A percentile compares a stretch with the other conserved stretches of the same genome.
Conservation (phyloP, 2,113 vertebrate genomes). For the Willisornis vidua region DNA sequence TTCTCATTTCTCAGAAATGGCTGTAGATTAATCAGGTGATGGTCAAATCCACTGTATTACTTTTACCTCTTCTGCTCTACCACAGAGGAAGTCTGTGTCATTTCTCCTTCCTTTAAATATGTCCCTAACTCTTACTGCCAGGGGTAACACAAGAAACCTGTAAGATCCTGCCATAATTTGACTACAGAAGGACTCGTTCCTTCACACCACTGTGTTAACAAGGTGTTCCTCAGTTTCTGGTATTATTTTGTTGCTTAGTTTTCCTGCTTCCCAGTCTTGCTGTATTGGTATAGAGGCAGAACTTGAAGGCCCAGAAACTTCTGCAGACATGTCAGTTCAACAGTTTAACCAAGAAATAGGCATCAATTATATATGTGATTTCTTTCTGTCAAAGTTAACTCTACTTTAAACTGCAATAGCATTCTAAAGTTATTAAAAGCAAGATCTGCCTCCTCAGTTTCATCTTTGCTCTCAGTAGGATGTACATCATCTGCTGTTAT, state of each 20-base stretch:
- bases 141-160: not conserved
- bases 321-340: not conserved
- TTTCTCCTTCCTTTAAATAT: not conserved
- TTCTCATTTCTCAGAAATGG: not conserved
- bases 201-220: not conserved
- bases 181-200: not conserved
- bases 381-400: not conserved
- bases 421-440: not conserved
- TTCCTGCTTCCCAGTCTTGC: not conserved
- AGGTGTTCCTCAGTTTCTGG: not conserved
- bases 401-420: not conserved
- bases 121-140: not conserved
- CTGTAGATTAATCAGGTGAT: not conserved
- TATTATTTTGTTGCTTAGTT: not conserved
- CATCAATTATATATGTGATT: not conserved
- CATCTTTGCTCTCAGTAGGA: not conserved
- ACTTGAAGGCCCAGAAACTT: not conserved
- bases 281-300: not conserved
- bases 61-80: not conserved
- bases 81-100: rapidly evolving
- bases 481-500: not conserved
- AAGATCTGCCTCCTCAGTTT: not conserved
- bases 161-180: not conserved
- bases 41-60: not conserved
- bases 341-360: not conserved